A percentile compares a stretch with the other conserved stretches of the same genome.
Evolutionary conservation across 2,113 vertebrate genomes (phyloP).

Genomic region (Petrocephalus zakoni): DNA sequence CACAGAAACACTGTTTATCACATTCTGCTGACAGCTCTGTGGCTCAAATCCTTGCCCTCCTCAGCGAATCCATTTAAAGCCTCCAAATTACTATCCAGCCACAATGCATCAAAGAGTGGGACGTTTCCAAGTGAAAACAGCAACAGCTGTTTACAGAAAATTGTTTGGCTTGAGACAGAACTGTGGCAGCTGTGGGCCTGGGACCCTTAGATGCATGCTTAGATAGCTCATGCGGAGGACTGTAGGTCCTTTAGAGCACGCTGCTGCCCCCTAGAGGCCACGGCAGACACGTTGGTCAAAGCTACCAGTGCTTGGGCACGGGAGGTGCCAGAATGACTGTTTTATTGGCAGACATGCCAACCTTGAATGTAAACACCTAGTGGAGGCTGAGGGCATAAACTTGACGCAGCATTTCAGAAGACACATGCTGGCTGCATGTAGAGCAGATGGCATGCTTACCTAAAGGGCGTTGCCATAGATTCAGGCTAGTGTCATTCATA

Average conservation of each 20-base stretch:
- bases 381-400: not conserved
- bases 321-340: not conserved
- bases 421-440: not conserved
- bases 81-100: not conserved
- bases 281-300: not conserved
- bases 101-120: not conserved
- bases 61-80: not conserved
- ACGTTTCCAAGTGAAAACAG: not conserved
- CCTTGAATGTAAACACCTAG: not conserved
- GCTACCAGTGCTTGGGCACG: not conserved
- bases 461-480: not conserved
- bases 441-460: not conserved
- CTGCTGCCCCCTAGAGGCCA: not conserved
- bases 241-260: not conserved
- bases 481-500: not conserved
- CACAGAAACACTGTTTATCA: not conserved
- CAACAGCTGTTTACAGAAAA: slow-evolving; percentile 7
- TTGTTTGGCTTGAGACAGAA: not conserved
- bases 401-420: not conserved
- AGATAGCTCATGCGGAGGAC: not conserved
- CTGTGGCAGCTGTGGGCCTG: not conserved
- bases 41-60: not conserved
- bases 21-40: not conserved
- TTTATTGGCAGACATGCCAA: not conserved
- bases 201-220: not conserved